Evolutionary conservation across 2,113 vertebrate genomes (phyloP).

Genomic region (Thunnus thynnus): DNA sequence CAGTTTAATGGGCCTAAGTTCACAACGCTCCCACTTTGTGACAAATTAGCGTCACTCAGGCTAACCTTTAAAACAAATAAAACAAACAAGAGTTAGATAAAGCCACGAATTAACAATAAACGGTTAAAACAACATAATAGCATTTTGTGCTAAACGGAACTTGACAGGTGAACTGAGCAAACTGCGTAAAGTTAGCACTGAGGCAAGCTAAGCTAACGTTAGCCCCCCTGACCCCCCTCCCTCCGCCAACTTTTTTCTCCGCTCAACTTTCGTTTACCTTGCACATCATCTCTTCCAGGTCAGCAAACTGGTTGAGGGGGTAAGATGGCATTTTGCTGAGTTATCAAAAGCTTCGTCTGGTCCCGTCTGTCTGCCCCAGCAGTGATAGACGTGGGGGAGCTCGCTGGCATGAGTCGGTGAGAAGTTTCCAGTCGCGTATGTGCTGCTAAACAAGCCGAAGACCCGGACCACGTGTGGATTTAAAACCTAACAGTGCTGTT

Average conservation of each 20-base stretch:
- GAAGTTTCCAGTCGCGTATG: conserved; percentile 66
- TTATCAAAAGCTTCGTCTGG: conserved; percentile 21
- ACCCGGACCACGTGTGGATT: conserved; percentile 81
- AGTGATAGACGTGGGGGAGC: conserved; percentile 40
- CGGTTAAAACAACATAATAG: rapidly evolving
- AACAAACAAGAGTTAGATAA: not conserved
- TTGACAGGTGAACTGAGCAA: not conserved
- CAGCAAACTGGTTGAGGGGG: conserved; percentile 75
- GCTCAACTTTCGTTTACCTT: conserved; percentile 77
- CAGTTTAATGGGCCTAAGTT: conserved; percentile 6
- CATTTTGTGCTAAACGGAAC: too few relatives aligned
- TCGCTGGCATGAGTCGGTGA: conserved; percentile 61
- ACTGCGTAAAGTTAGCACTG: conserved; percentile 31
- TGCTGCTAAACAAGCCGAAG: conserved; percentile 61
- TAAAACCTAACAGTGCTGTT: conserved; percentile 71
- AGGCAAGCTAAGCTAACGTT: conserved; percentile 58
- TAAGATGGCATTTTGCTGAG: conserved; percentile 79
- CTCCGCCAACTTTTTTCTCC: conserved; percentile 44
- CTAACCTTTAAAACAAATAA: not conserved
- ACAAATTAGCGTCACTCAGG: conserved; percentile 6
- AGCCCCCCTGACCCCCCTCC: not conserved
- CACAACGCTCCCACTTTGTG: not conserved
- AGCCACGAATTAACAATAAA: too few relatives aligned
- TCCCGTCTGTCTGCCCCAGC: conserved; percentile 52
- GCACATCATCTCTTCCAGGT: conserved; percentile 83